These are phyloP conservation scores for Morelia viridis DNA, from an alignment of 2,797 vertebrate species.

Conservation along the genomic window DNA sequence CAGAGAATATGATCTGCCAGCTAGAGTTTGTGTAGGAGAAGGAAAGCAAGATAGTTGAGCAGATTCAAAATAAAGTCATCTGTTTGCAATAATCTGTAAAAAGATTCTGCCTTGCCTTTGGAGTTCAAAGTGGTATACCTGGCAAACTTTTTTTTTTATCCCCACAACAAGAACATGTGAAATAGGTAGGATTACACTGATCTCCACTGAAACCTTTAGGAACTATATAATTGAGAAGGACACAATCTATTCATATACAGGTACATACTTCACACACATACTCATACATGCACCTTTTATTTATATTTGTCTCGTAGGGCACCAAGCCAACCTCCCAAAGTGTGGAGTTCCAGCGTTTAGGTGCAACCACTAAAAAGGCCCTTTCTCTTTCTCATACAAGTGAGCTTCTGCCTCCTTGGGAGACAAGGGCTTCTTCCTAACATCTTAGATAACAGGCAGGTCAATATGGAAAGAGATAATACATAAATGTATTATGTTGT, in stretches of 20 bases:
- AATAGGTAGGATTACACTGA: background rate
- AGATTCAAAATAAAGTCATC: background rate
- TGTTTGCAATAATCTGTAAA: background rate
- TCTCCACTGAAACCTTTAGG: background rate
- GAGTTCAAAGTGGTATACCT: no score
- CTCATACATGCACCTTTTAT: background rate
- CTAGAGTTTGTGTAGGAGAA: background rate
- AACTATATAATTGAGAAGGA: background rate
- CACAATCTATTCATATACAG: background rate
- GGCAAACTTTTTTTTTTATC: no score
- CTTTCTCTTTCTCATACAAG: background rate
- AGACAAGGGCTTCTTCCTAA: background rate
- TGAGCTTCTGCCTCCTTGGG: background rate
- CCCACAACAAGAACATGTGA: no score
- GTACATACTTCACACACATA: background rate
- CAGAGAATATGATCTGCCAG: background rate
- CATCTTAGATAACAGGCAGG: background rate
- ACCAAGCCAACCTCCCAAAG: background rate
- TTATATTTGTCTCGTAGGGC: no score
- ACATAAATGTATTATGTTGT: background rate
- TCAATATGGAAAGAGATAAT: background rate
- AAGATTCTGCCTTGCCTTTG: no score
- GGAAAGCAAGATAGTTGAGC: background rate
- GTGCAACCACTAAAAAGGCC: background rate
- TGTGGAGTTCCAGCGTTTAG: background rate